Conservation (phyloP, 1,140 invertebrate species). For the Drosophila sulfurigaster region DNA sequence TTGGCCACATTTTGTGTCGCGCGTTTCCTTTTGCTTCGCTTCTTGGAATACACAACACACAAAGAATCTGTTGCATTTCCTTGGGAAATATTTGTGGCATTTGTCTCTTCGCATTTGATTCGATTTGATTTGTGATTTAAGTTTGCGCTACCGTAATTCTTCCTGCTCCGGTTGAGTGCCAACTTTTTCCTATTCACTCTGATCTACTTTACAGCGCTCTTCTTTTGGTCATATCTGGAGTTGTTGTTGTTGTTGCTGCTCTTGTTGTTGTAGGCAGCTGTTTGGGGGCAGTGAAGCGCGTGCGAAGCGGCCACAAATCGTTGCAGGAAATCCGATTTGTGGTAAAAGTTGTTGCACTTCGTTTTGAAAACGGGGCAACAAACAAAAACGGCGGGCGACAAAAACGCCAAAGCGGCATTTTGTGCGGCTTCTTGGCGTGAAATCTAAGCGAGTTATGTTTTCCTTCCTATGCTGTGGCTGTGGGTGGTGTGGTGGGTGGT, state of each 20-base stretch:
- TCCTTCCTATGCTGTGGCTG: neutral
- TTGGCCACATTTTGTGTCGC: neutral
- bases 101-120: conserved; percentile 51
- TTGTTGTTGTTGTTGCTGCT: neutral
- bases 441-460: conserved; percentile 47
- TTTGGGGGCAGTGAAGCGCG: conserved; percentile 25
- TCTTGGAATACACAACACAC: conserved; percentile 53
- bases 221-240: conserved; percentile 16
- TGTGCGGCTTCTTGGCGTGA: conserved; percentile 54
- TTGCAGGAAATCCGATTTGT: conserved; percentile 78
- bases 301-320: conserved; percentile 60
- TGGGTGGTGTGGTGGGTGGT: conserved; percentile 20
- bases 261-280: conserved; percentile 3
- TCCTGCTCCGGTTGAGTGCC: conserved; percentile 55
- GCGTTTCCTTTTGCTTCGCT: conserved; percentile 48
- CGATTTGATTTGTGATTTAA: conserved; percentile 20
- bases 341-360: conserved; percentile 69
- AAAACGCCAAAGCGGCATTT: neutral
- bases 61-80: conserved; percentile 79
- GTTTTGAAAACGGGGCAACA: conserved; percentile 13
- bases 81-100: conserved; percentile 80
- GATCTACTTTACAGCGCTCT: conserved; percentile 55
- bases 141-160: conserved; percentile 31
- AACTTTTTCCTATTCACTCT: conserved; percentile 39
- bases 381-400: too few relatives aligned